Base-by-base conservation (phyloP, 35 echinoderm and acorn worm genomes). In the Ophiothrix spiculata region DNA sequence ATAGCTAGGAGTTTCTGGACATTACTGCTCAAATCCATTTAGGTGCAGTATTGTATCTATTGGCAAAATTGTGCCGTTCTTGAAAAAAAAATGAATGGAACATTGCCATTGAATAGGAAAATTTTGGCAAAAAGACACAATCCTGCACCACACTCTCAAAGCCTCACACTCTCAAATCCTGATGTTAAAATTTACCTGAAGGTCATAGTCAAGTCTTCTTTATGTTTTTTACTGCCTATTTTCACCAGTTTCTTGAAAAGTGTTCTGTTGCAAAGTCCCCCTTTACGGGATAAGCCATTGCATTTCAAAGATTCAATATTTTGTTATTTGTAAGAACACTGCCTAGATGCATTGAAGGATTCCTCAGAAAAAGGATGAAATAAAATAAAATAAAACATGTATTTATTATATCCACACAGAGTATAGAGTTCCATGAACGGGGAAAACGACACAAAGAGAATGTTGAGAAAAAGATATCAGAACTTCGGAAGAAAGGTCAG, bases 371-470 rank as follows among this genome's bases (percentile, higher is more conserved):
- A 12, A 16, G 16, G 14, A 19, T 34, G 13, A 77, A 36, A 8
- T 35, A 40, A 33, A 40, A 83, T 23, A 56, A 8, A n/a, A 32
- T 75, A 37, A 33, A 10, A 40, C 56, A 36, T 73, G 31, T 84
- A 8, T 64, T 79, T 29, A n/a, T n/a, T n/a, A n/a, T n/a, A n/a
- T n/a, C n/a, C 40, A 4, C 23, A 28, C 77, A 98, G 95, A 98
- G 95, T 78, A 93, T 94, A 32, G 95, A 98, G 36, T 93, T 98
- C 74, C 95, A 98, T 80, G 95, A 98, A 75, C 77, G 95, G 79
- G 95, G 95, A 23, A 93, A 94, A 54, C 78, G 80, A 79, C 95
- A 98, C 82, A 90, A 98, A 84, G 95, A 98, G 81, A 98, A 98
- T 98, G 95, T 98, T 36, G 86, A 93, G 40, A 91, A 84, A 56